Conservation (phyloP, 2,888 invertebrate genomes). For the Papilio protenor region DNA sequence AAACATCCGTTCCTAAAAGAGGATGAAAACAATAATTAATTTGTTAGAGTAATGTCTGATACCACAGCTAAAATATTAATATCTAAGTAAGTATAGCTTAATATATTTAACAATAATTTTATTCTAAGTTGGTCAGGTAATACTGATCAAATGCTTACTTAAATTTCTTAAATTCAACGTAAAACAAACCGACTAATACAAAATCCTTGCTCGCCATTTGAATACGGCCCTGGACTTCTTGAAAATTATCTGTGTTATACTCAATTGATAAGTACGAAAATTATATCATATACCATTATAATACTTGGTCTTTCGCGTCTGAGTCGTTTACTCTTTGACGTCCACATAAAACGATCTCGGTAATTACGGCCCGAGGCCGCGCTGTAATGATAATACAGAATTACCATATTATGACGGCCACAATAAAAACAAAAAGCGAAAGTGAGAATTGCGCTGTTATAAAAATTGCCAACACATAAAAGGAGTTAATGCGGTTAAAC, state of each 20-base stretch:
- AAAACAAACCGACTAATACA: neutral
- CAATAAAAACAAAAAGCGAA: constrained; percentile 23
- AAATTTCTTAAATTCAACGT: neutral
- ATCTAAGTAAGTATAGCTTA: neutral
- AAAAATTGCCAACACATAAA: constrained; percentile 22
- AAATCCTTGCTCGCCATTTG: neutral
- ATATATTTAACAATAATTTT: neutral
- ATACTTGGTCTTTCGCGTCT: neutral
- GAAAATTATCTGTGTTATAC: neutral
- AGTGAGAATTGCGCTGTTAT: constrained; percentile 35
- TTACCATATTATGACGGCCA: constrained; percentile 23
- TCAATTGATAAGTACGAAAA: neutral
- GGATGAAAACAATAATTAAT: neutral
- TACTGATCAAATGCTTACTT: neutral
- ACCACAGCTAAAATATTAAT: neutral
- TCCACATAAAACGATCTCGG: constrained; percentile 26
- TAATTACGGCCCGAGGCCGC: constrained; percentile 32
- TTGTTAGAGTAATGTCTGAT: neutral
- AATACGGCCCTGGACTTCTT: neutral
- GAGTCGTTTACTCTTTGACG: constrained; percentile 20
- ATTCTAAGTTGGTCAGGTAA: neutral
- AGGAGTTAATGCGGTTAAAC: neutral
- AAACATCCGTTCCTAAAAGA: neutral
- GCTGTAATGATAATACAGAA: constrained; percentile 16
- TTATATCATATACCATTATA: neutral